A percentile compares a stretch with the other conserved stretches of the same genome.
phyloP scores from a whole-genome alignment of 1,140 invertebrate genomes.

The Drosophila prosaltans region DNA sequence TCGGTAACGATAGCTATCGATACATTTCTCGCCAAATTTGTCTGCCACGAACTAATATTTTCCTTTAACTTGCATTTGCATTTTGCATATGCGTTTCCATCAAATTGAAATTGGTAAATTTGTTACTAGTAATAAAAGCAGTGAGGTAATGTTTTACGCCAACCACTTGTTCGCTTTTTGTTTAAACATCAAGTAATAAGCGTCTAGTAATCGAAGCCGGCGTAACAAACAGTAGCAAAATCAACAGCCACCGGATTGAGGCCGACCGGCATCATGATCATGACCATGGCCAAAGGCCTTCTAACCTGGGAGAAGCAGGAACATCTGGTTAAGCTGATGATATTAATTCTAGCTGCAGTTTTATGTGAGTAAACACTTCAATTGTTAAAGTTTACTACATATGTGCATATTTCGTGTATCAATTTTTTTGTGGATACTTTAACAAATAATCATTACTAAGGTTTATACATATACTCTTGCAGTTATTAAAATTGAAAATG shows the following conservation, averaged over 20 bases:
- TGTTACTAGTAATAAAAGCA: not conserved
- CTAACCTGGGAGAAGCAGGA: conserved; percentile 92
- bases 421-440: conserved; percentile 6
- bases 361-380: conserved; percentile 90
- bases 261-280: conserved; percentile 39
- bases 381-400: too few relatives aligned
- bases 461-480: not conserved
- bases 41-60: conserved; percentile 5
- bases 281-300: conserved; percentile 37
- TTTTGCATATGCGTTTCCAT: not conserved
- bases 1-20: not conserved
- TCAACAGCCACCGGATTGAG: conserved; percentile 27
- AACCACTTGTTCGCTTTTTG: not conserved
- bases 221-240: conserved; percentile 15
- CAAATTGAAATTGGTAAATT: not conserved
- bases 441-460: not conserved
- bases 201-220: not conserved
- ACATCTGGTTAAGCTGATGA: conserved; percentile 95
- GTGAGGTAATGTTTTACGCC: conserved; percentile 1
- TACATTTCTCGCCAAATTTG: not conserved
- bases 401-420: conserved; percentile 6
- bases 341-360: conserved; percentile 95
- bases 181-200: not conserved
- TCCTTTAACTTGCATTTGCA: not conserved
- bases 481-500: not conserved